Conservation (phyloP, 2,888 invertebrate genomes). For the Macaria liturata region DNA sequence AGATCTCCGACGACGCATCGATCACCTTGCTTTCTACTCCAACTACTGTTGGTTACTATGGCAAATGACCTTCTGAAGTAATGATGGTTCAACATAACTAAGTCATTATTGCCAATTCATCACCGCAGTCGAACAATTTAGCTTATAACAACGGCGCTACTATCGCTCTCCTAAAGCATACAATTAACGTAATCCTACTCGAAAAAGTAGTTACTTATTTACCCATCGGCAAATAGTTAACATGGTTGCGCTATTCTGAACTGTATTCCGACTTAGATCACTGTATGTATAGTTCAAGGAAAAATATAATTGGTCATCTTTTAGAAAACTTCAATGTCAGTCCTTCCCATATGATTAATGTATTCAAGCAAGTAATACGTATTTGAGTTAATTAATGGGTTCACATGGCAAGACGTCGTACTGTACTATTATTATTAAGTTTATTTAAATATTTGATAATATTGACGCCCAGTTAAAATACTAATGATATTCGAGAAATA, state of each 20-base stretch:
- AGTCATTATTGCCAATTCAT: conserved; percentile 39
- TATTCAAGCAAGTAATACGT: conserved; percentile 1
- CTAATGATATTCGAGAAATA: too few relatives aligned
- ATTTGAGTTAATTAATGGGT: conserved; percentile 7
- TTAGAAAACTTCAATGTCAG: conserved; percentile 29
- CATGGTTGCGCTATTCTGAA: background rate
- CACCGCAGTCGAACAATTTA: conserved; percentile 15
- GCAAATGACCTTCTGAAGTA: conserved; percentile 13
- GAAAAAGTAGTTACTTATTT: background rate
- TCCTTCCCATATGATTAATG: conserved; percentile 20
- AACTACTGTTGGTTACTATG: conserved; percentile 4
- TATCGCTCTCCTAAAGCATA: background rate
- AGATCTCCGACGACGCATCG: background rate
- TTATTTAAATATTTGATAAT: too few relatives aligned
- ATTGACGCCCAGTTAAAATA: too few relatives aligned
- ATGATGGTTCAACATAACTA: conserved; percentile 32
- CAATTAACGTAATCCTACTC: background rate
- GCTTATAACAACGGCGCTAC: background rate
- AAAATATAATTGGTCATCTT: conserved; percentile 37
- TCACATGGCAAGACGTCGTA: background rate
- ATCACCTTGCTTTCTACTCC: conserved; percentile 13
- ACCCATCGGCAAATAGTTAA: background rate
- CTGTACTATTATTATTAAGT: too few relatives aligned
- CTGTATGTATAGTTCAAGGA: conserved; percentile 46
- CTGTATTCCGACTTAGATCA: conserved; percentile 24